These are phyloP conservation scores for Lottia gigantea DNA, from an alignment of 2,888 invertebrate species.

Conservation along the genomic window DNA sequence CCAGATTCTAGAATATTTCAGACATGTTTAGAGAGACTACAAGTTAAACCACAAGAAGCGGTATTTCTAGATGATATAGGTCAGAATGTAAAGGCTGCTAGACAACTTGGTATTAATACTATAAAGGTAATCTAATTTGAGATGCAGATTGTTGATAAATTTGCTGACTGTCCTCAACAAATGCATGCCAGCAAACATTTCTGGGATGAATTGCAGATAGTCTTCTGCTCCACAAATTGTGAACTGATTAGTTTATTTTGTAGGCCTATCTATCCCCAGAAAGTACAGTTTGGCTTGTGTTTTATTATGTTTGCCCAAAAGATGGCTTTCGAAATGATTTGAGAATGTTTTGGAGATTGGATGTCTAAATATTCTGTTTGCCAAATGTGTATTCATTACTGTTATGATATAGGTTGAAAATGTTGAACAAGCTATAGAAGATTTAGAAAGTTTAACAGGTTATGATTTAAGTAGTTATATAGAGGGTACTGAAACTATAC, in stretches of 20 bases:
- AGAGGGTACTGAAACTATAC: conserved; percentile 54
- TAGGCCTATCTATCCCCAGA: no score
- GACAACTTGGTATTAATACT: conserved; percentile 65
- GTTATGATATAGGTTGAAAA: conserved; percentile 35
- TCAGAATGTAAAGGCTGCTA: conserved; percentile 67
- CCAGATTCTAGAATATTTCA: conserved; percentile 67
- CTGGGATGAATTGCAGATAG: no score
- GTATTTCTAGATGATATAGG: conserved; percentile 70
- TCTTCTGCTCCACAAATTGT: no score
- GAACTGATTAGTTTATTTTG: no score
- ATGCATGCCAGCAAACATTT: no score
- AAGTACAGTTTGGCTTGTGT: no score
- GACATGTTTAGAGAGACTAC: conserved; percentile 55
- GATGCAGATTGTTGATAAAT: no score
- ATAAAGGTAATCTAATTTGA: conserved; percentile 59
- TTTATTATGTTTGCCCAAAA: no score
- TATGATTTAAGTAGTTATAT: conserved; percentile 46
- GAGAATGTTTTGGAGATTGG: not conserved
- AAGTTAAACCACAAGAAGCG: conserved; percentile 53
- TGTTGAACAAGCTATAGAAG: conserved; percentile 47
- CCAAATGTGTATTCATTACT: not conserved
- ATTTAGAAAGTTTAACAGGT: conserved; percentile 45
- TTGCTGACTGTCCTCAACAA: no score
- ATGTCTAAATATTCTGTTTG: not conserved
- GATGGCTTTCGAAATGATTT: no score